phyloP scores from a whole-genome alignment of 2,797 vertebrate species.

The Urophycis tenuis region DNA sequence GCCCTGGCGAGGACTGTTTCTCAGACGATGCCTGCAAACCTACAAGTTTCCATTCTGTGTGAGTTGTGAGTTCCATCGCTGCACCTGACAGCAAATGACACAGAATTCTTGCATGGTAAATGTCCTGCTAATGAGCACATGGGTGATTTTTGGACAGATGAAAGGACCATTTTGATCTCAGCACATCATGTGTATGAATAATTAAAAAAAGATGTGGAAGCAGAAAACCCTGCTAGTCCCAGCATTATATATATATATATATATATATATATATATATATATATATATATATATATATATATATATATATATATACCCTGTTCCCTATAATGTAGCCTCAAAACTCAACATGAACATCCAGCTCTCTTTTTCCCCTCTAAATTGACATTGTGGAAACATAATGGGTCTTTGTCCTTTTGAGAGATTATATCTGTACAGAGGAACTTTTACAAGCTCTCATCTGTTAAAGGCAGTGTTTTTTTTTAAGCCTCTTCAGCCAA shows the following conservation, averaged over 20 bases:
- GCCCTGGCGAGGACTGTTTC: too few relatives aligned
- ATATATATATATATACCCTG: not conserved
- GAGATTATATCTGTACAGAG: not conserved
- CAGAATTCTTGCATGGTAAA: too few relatives aligned
- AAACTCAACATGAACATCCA: not conserved
- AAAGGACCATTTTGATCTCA: too few relatives aligned
- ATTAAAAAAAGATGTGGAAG: slow-evolving; percentile 10
- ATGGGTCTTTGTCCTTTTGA: not conserved
- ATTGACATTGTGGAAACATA: not conserved
- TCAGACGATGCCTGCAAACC: too few relatives aligned
- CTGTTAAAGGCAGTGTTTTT: not conserved
- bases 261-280: too few relatives aligned
- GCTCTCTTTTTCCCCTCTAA: not conserved
- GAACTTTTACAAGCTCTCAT: not conserved
- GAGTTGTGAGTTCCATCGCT: too few relatives aligned
- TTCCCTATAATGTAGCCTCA: not conserved
- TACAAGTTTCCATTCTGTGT: too few relatives aligned
- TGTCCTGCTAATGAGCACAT: too few relatives aligned
- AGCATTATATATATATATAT: not conserved
- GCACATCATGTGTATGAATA: not conserved
- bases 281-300: too few relatives aligned
- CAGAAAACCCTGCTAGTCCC: not conserved
- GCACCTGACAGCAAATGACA: too few relatives aligned
- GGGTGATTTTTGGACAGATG: too few relatives aligned
- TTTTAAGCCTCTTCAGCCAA: not conserved